These are phyloP conservation scores for Cydia strobilella DNA, from an alignment of 1,140 invertebrate genomes.

Conservation along the genomic window DNA sequence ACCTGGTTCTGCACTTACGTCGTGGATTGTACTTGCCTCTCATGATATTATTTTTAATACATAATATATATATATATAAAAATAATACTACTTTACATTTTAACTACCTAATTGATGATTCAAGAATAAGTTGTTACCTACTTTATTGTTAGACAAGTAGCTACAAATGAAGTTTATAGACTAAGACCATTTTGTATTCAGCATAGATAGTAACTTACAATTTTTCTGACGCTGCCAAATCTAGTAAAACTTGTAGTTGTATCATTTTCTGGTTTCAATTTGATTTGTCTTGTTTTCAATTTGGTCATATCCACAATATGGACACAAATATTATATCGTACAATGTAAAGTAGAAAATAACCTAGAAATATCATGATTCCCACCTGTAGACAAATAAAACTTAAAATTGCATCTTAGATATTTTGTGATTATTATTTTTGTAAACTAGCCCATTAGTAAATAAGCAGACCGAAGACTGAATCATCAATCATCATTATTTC, in stretches of 20 bases:
- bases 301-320: conserved; percentile 70
- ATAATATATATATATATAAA: too few relatives aligned
- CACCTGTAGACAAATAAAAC: conserved; percentile 51
- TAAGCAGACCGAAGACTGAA: not conserved
- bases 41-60: too few relatives aligned
- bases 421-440: not conserved
- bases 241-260: conserved; percentile 34
- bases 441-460: not conserved
- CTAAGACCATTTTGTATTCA: not conserved
- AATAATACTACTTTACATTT: too few relatives aligned
- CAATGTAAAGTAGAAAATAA: conserved; percentile 66
- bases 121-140: too few relatives aligned
- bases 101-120: too few relatives aligned
- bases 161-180: not conserved
- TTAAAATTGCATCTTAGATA: not conserved
- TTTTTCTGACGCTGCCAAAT: conserved; percentile 18
- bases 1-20: too few relatives aligned
- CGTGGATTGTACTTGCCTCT: too few relatives aligned
- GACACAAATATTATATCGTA: conserved; percentile 70
- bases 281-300: conserved; percentile 38
- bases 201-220: not conserved
- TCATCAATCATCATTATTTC: not conserved
- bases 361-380: conserved; percentile 73
- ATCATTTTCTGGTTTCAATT: conserved; percentile 35
- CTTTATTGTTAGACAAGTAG: too few relatives aligned